These are phyloP conservation scores for Chydorus sphaericus DNA, from an alignment of 2,888 invertebrate species.

Conservation along the genomic window DNA sequence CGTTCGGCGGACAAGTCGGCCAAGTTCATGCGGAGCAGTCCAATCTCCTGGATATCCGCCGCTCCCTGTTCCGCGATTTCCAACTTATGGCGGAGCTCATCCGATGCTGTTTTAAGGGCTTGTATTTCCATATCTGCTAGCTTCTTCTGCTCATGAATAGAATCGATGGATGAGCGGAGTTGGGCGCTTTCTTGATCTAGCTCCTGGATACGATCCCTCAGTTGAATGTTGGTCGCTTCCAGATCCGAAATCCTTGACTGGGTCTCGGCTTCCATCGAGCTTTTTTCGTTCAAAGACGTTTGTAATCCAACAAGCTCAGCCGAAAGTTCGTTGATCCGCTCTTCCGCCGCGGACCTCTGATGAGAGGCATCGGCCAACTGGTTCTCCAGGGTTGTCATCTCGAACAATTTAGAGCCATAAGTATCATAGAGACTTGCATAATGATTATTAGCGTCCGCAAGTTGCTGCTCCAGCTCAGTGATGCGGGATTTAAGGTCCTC, in stretches of 20 bases:
- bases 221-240: not conserved
- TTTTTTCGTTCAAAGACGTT: not conserved
- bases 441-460: slow-evolving; percentile 3
- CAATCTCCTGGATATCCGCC: not conserved
- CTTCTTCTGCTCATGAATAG: not conserved
- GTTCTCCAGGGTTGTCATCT: not conserved
- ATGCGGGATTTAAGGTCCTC: not conserved
- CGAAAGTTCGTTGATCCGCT: not conserved
- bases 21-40: slow-evolving; percentile 1
- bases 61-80: slow-evolving; percentile 32
- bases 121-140: not conserved
- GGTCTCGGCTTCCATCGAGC: not conserved
- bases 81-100: not conserved
- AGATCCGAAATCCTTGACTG: not conserved
- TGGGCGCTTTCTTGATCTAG: not conserved
- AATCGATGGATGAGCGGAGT: not conserved
- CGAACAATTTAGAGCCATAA: not conserved
- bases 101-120: not conserved
- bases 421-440: not conserved
- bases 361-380: not conserved
- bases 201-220: not conserved
- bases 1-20: slow-evolving; percentile 13
- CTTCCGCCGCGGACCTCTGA: not conserved
- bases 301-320: not conserved
- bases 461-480: slow-evolving; percentile 3